Percentiles rank a stretch among this genome's conserved stretches.
Conservation (phyloP, 2,113 vertebrate genomes). For the Acinonyx jubatus region DNA sequence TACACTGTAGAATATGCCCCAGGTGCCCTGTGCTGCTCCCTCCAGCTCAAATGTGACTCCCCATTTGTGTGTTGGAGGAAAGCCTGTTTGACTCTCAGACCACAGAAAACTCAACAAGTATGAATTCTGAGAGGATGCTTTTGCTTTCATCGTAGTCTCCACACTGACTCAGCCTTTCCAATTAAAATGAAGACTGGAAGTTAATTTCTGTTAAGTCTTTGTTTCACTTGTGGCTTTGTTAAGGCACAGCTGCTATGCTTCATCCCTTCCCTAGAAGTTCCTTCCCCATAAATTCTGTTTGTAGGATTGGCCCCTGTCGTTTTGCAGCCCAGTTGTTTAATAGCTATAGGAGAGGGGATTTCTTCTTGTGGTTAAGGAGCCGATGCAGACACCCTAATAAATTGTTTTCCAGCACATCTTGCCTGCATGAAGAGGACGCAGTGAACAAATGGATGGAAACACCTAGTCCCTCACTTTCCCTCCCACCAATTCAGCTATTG, state of each 20-base stretch:
- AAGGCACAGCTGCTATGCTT: neutral
- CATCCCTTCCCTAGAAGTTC: neutral
- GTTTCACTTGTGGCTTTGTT: slow-evolving; percentile 44
- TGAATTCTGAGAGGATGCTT: neutral
- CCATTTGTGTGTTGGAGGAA: neutral
- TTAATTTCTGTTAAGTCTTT: slow-evolving; percentile 33
- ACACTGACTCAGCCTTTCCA: neutral
- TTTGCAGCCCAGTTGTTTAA: slow-evolving; percentile 9
- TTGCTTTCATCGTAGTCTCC: neutral
- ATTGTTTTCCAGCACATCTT: neutral
- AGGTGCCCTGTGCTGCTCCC: neutral
- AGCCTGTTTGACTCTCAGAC: neutral
- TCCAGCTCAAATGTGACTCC: neutral
- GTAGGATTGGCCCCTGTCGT: neutral
- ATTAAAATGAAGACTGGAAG: neutral
- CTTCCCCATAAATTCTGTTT: slow-evolving; percentile 44
- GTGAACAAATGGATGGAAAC: neutral
- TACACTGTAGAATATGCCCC: neutral
- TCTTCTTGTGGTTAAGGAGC: slow-evolving; percentile 27
- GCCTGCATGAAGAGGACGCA: neutral
- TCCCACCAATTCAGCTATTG: neutral
- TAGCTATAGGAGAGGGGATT: neutral
- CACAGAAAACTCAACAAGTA: neutral
- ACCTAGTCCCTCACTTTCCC: neutral
- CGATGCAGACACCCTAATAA: neutral